These are phyloP conservation scores for Hydroisotoma schaefferi DNA, from an alignment of 2,888 invertebrate genomes.

Conservation along the genomic window DNA sequence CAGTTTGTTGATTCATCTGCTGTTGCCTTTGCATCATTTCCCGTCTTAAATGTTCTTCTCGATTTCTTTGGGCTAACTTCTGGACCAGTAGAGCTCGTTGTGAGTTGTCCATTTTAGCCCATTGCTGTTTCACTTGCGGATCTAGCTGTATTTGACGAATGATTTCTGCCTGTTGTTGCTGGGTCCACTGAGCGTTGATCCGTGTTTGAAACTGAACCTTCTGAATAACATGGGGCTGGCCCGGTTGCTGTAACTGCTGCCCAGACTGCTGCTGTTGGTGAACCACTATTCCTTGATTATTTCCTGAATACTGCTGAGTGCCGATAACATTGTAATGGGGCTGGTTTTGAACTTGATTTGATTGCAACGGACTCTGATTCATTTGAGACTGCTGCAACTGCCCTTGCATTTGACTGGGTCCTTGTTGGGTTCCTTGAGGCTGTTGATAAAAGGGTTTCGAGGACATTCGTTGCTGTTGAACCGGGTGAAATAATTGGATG, in stretches of 20 bases:
- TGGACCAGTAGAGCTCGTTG: constrained; percentile 43
- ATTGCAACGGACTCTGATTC: constrained; percentile 19
- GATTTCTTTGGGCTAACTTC: constrained; percentile 44
- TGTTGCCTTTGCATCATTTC: constrained; percentile 46
- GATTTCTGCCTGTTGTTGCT: constrained; percentile 47
- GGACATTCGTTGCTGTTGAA: constrained; percentile 19
- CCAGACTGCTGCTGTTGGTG: constrained; percentile 1
- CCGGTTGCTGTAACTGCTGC: constrained; percentile 9
- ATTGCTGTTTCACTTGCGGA: constrained; percentile 45
- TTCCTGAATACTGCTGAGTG: constrained; percentile 16
- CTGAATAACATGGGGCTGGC: constrained; percentile 4
- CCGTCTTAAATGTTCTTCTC: constrained; percentile 42
- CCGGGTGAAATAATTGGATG: constrained; percentile 13
- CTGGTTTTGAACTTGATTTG: constrained; percentile 15
- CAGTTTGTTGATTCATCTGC: constrained; percentile 24
- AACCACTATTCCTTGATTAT: neutral
- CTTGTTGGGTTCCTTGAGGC: constrained; percentile 18
- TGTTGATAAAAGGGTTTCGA: constrained; percentile 18
- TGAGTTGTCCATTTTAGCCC: constrained; percentile 45
- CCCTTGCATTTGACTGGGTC: constrained; percentile 5
- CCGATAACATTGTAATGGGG: constrained; percentile 16
- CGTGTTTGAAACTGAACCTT: constrained; percentile 20
- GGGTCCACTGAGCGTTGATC: constrained; percentile 24
- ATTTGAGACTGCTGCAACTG: constrained; percentile 11
- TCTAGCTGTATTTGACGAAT: constrained; percentile 44